Base-by-base conservation (phyloP, 2,113 vertebrate species). In the Lophotis ruficrista region DNA sequence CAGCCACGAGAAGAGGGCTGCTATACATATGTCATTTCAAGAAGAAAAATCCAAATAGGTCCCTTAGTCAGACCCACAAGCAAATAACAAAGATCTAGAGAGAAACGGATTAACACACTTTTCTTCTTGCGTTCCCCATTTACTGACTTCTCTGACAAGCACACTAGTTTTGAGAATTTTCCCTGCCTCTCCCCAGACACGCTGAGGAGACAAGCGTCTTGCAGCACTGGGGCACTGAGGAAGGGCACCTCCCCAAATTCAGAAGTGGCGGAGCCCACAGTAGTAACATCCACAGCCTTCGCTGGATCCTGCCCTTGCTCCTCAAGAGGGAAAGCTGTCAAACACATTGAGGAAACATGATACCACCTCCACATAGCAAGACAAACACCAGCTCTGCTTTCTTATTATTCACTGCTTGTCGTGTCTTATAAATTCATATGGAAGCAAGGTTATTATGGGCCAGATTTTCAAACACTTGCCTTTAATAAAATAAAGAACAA, bases 191-290 rank as follows among this genome's bases (percentile, higher is more conserved):
- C 37, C n/a, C 14, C 53, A 45, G 72, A 8, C 57, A 35, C n/a
- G 6, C 14, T 2, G 6, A 76, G 66, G n/a, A 68, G 62, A 61
- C 11, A 16, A 12, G 35, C 28, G 6, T 71, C n/a, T n/a, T 15
- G 5, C 53, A 33, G 76, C 76, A 17, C 24, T 1, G 9, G 25
- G 18, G 10, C 4, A 1, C 2, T 0, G 0, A 38, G 27, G 27
- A 43, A 70, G 12, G 24, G 23, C 48, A 87, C 30, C 3, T 80
- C 27, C 77, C 3, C 1, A 47, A 43, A 24, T 6, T 38, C 41
- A 22, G 5, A 20, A 6, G 1, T 9, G 25, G 60, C 45, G 61
- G 50, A 90, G 45, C 17, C 48, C 35, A 37, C 2, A 25, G 41
- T 2, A 27, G 15, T 12, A 12, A 37, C 43, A 73, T 6, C 14